A percentile compares a stretch with the other conserved stretches of the same genome.
These are phyloP conservation scores for Cladopsammia gracilis DNA, from an alignment of 64 coral and sea anemone genomes.

Conservation along the genomic window DNA sequence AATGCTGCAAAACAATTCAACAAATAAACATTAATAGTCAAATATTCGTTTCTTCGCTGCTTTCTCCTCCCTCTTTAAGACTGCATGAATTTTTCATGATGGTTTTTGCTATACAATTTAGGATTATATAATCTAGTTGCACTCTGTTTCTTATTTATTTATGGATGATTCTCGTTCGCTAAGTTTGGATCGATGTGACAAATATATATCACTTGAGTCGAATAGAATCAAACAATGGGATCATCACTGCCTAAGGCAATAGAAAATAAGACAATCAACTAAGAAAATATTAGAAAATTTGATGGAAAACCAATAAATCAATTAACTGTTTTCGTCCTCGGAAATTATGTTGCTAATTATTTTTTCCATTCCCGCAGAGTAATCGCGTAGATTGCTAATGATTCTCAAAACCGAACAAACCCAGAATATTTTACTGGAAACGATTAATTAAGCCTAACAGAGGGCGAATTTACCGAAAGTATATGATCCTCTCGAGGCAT, in stretches of 20 bases:
- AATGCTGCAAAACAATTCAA: background rate
- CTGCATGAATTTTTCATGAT: background rate
- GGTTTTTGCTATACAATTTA: background rate
- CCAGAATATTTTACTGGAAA: background rate
- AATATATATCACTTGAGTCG: no score
- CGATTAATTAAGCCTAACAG: background rate
- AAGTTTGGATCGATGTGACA: background rate
- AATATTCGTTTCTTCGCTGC: background rate
- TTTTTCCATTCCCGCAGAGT: background rate
- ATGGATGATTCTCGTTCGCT: background rate
- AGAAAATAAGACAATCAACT: background rate
- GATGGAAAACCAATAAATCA: background rate
- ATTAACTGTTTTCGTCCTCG: conserved; percentile 2
- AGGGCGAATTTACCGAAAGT: no score
- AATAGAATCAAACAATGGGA: background rate
- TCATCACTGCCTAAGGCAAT: background rate
- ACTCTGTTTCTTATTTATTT: background rate
- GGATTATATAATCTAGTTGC: background rate
- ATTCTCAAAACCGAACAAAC: background rate
- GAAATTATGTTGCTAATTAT: conserved; percentile 11
- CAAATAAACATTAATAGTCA: background rate
- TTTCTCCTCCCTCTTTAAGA: conserved; percentile 9
- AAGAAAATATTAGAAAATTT: background rate
- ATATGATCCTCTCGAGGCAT: no score
- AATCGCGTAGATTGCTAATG: background rate